Base-by-base conservation (phyloP, 2,113 vertebrate genomes). In the Microtus montanus region DNA sequence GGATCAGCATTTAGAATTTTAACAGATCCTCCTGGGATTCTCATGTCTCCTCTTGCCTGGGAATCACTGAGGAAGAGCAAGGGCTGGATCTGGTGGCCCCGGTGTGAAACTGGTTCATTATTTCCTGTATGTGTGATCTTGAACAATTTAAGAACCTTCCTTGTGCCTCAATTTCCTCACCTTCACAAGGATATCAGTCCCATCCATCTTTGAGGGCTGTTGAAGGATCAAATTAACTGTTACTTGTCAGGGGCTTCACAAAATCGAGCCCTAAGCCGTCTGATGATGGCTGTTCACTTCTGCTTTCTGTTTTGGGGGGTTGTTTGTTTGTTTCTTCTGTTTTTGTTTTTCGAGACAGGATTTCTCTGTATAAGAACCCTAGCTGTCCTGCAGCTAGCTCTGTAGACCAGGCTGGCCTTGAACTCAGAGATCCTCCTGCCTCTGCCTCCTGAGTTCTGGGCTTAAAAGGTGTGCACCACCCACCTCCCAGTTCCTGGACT, bases 231-330 rank as follows among this genome's bases (percentile, higher is more conserved):
- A 3, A 9, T 71, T 19, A 68, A 71, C 33, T n/a, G 68, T 71
- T 68, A 33, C 30, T 15, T 5, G 2, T 71, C 15, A 71, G 19
- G 15, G 14, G 33, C 15, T 71, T 71, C 13, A 35, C 35, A n/a
- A 3, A 3, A 71, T 20, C 0, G 1, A 71, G 17, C 70, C 0
- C 35, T 20, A 3, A n/a, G 70, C 17, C 20, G 9, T n/a, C 35
- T 71, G 35, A 71, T 20, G 15, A n/a, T 8, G 35, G 7, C 68
- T 17, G 17, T n/a, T n/a, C 54, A 19, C 17, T 58, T 58, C 54
- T 58, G 54, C 5, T 58, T 58, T 58, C 54, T 58, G 54, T 58
- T 58, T 19, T 58, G 54, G 54, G 54, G 14, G 5, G 4, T 15
- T 54, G 54, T 19, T 58, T 54, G 54, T 20, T 58, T 58, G 17